phyloP scores from a whole-genome alignment of 1,140 invertebrate genomes.

The Acarapis woodi region DNA sequence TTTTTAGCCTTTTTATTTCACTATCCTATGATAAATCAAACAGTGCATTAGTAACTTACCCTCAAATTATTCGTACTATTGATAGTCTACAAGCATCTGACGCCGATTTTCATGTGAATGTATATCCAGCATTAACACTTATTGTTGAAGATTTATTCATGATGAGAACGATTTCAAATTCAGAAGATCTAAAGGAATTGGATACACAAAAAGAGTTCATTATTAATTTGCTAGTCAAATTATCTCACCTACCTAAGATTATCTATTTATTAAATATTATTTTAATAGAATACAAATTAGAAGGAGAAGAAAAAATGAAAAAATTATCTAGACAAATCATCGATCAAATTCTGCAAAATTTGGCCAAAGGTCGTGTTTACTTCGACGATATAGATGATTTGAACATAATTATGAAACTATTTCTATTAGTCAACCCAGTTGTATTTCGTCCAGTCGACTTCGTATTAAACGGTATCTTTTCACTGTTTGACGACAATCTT shows the following conservation, averaged over 20 bases:
- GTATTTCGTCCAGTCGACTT: conserved; percentile 34
- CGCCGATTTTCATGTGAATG: conserved; percentile 30
- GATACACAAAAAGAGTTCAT: conserved; percentile 61
- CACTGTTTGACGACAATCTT: conserved; percentile 23
- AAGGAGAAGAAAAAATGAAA: conserved; percentile 42
- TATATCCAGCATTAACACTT: conserved; percentile 41
- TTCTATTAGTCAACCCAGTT: conserved; percentile 15
- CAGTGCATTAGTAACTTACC: conserved; percentile 48
- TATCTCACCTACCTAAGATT: conserved; percentile 39
- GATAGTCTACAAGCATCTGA: conserved; percentile 64
- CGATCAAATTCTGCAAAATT: conserved; percentile 32
- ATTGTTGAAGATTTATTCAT: conserved; percentile 56
- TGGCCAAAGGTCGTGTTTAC: conserved; percentile 25
- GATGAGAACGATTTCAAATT: conserved; percentile 21
- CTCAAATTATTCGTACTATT: conserved; percentile 60
- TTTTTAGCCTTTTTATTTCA: conserved; percentile 53
- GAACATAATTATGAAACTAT: conserved; percentile 28
- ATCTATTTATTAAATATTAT: conserved; percentile 30
- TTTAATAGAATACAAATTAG: conserved; percentile 19
- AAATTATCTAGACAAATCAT: conserved; percentile 40
- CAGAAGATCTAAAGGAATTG: conserved; percentile 35
- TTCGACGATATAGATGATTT: conserved; percentile 10
- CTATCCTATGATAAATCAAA: conserved; percentile 58
- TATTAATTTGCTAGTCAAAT: conserved; percentile 46
- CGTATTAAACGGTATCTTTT: conserved; percentile 38